Percentiles rank a stretch among this genome's conserved stretches.
Conservation (phyloP, 2,797 vertebrate genomes). For the Chanos chanos region DNA sequence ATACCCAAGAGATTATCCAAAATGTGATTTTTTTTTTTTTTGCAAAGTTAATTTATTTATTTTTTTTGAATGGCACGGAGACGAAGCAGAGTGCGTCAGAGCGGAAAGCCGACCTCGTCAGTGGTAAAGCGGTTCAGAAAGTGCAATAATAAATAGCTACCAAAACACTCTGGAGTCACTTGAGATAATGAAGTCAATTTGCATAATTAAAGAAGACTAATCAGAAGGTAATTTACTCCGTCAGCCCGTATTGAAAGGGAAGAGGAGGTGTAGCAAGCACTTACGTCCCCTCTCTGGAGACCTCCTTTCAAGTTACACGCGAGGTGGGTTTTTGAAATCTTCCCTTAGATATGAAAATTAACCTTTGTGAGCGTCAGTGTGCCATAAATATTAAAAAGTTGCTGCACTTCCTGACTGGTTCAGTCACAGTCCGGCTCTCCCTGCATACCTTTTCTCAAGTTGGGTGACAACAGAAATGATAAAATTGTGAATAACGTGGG, state of each 20-base stretch:
- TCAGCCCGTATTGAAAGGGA: slow-evolving; percentile 49
- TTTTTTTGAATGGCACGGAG: slow-evolving; percentile 15
- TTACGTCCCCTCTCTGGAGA: slow-evolving; percentile 47
- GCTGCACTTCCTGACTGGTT: too few relatives aligned
- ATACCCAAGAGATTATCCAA: slow-evolving; percentile 8
- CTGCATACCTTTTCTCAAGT: too few relatives aligned
- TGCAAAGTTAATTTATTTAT: too few relatives aligned
- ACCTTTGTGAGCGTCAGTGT: slow-evolving; percentile 38
- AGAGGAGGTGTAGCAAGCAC: slow-evolving; percentile 35
- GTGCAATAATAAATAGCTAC: slow-evolving; percentile 61
- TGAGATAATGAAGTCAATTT: slow-evolving; percentile 65
- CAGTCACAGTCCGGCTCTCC: too few relatives aligned
- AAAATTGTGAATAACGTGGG: too few relatives aligned
- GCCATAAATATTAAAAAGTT: slow-evolving; percentile 45
- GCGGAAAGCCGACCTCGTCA: slow-evolving; percentile 5
- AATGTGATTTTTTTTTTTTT: too few relatives aligned
- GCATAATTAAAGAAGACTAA: slow-evolving; percentile 69
- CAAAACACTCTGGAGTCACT: slow-evolving; percentile 54
- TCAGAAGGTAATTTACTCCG: slow-evolving; percentile 67
- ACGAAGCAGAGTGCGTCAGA: neutral
- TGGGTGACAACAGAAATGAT: too few relatives aligned
- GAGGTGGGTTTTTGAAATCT: slow-evolving; percentile 49
- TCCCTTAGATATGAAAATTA: slow-evolving; percentile 50
- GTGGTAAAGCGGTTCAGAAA: slow-evolving; percentile 43
- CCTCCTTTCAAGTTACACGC: slow-evolving; percentile 41